Base-by-base conservation (phyloP, 2,797 vertebrate genomes). In the Phataginus tetradactyla region DNA sequence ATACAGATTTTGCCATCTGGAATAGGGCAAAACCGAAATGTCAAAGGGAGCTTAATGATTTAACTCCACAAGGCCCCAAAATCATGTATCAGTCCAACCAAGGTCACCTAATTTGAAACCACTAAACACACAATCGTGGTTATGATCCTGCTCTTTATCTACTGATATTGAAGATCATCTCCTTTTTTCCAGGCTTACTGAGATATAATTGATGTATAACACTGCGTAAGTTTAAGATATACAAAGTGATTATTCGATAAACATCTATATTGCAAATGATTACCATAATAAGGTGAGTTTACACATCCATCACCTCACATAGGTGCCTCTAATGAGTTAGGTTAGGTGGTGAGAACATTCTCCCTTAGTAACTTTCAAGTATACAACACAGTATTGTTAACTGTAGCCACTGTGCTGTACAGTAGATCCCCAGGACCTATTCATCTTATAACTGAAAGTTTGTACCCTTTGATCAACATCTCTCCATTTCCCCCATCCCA, bases 1-100 rank as follows among this genome's bases (percentile, higher is more conserved):
- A 32, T 63, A 57, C 77, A 71, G 69, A 87, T 86, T 92, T 91
- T 87, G 15, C 42, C 86, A 42, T 75, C 81, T 92, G 42, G 17
- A 93, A 72, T 51, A 72, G 53, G n/a, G 77, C 39, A 91, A 91
- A 93, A 93, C 74, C 45, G 14, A 92, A 95, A 94, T 95, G 95
- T 95, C 89, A 97, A 92, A 96, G 83, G 71, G 91, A 85, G 13
- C 45, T 92, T 79, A 90, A 45, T 84, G 66, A 79, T 29, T 83
- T 85, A 72, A 94, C 89, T 88, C 66, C 71, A 72, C 3, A 79
- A 86, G 77, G 94, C 45, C 2, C 11, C 68, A 53, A 90, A 93
- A 51, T 90, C 57, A 83, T 86, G 32, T 88, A 59, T 86, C 88
- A n/a, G 32, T 81, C 81, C 81, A 90, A 74, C 37, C 27, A 88